Percentiles rank a stretch among this genome's conserved stretches.
These are phyloP conservation scores for Dromaius novaehollandiae DNA, from an alignment of 2,113 vertebrate species.

Conservation along the genomic window DNA sequence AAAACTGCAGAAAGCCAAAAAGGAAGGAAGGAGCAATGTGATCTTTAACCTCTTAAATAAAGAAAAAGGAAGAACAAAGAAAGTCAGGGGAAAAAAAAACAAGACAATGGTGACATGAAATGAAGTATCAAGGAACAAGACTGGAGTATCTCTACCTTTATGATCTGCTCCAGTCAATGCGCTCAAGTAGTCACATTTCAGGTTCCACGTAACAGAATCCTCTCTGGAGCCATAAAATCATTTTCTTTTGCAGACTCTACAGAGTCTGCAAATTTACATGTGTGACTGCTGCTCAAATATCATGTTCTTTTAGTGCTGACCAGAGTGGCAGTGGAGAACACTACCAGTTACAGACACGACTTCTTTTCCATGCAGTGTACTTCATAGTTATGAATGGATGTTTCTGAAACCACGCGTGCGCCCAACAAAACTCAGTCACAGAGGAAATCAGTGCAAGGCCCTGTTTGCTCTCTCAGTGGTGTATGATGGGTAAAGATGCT, in stretches of 20 bases:
- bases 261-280: background rate
- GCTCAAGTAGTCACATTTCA: background rate
- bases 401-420: constrained; percentile 21
- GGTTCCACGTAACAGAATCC: background rate
- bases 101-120: background rate
- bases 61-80: background rate
- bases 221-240: background rate
- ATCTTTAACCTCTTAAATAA: background rate
- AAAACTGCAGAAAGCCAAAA: background rate
- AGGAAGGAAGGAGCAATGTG: background rate
- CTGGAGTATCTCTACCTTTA: background rate
- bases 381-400: background rate
- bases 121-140: background rate
- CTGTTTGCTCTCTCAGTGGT: background rate
- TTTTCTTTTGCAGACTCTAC: constrained; percentile 6
- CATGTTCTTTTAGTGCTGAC: background rate
- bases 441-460: constrained; percentile 11
- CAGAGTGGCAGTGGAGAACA: background rate
- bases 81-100: background rate
- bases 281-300: background rate
- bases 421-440: background rate
- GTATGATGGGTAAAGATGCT: background rate
- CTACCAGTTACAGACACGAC: background rate
- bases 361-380: constrained; percentile 15
- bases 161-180: background rate